Percentiles rank a stretch among this genome's conserved stretches.
Evolutionary conservation across 2,888 invertebrate species (phyloP).

Genomic region (Vandiemenella viatica): DNA sequence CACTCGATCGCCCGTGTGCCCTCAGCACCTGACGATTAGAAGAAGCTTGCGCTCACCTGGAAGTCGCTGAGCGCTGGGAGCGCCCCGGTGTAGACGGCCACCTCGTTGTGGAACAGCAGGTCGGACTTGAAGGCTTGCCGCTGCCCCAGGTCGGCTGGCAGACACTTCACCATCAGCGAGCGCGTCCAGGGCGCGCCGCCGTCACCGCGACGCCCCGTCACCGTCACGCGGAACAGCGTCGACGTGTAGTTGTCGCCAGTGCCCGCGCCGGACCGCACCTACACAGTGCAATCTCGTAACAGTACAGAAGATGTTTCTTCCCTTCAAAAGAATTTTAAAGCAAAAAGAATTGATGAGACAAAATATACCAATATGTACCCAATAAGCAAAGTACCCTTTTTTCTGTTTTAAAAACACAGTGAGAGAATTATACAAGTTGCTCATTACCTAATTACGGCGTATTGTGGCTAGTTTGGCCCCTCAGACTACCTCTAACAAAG

Average conservation of each 20-base stretch:
- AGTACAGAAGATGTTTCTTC: no score
- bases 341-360: no score
- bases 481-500: no score
- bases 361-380: no score
- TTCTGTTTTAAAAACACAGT: no score
- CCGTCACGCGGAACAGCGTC: slow-evolving; percentile 47
- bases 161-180: slow-evolving; percentile 52
- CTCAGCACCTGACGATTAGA: not conserved
- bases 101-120: slow-evolving; percentile 51
- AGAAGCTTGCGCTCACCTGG: slow-evolving; percentile 27
- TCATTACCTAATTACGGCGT: no score
- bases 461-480: no score
- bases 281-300: no score
- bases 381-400: no score
- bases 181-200: slow-evolving; percentile 43
- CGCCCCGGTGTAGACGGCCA: slow-evolving; percentile 53
- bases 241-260: slow-evolving; percentile 63
- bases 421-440: no score
- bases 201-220: slow-evolving; percentile 36
- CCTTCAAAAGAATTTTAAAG: no score
- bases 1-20: not conserved
- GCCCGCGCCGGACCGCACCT: slow-evolving; percentile 54
- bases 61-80: slow-evolving; percentile 48
- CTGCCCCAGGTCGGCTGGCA: slow-evolving; percentile 45
- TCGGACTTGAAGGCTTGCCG: slow-evolving; percentile 59